Base-by-base conservation (phyloP, 2,113 vertebrate species). In the Thalassoma bifasciatum region DNA sequence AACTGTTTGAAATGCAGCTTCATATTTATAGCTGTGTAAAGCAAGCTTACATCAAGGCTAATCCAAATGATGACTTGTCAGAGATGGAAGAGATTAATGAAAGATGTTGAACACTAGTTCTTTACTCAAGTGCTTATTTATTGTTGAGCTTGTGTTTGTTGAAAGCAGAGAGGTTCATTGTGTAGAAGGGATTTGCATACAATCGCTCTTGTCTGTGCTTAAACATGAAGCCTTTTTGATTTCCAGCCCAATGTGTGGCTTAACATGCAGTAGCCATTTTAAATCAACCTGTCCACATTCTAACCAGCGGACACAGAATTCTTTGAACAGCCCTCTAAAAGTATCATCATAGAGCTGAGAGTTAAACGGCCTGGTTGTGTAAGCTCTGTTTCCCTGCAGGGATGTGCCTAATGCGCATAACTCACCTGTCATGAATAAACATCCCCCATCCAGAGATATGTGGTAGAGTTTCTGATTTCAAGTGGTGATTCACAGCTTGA, bases 351-450 rank as follows among this genome's bases (percentile, higher is more conserved):
- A 58, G 75, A 81, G 38, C 63, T 0, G 51, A 66, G 60, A 88
- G 77, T 69, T 73, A 69, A 85, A 73, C 56, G 21, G 58, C 37
- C 66, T 60, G 67, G 52, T 66, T 79, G 71, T 87, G 65, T 66
- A 66, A 78, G 62, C 70, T 22, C 10, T 50, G 46, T 54, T 79
- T 56, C 75, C 75, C 82, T 52, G 73, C 74, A 72, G 83, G 70
- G 54, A 63, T 44, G n/a, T 12, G 51, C 63, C 70, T 12, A 21
- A 68, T 57, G 70, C 8, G 37, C 64, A 58, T 44, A 77, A 52
- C 81, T 85, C 84, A 87, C 86, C 86, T 89, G 82, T 67, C 80
- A 86, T 80, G 79, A 88, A 81, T 84, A 88, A 92, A 88, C 79
- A 90, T 72, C 65, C 64, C 11, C 52, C 38, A 12, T 58, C 46